Evolutionary conservation across 2,113 vertebrate species (phyloP).

Genomic region (Lagenorhynchus albirostris): DNA sequence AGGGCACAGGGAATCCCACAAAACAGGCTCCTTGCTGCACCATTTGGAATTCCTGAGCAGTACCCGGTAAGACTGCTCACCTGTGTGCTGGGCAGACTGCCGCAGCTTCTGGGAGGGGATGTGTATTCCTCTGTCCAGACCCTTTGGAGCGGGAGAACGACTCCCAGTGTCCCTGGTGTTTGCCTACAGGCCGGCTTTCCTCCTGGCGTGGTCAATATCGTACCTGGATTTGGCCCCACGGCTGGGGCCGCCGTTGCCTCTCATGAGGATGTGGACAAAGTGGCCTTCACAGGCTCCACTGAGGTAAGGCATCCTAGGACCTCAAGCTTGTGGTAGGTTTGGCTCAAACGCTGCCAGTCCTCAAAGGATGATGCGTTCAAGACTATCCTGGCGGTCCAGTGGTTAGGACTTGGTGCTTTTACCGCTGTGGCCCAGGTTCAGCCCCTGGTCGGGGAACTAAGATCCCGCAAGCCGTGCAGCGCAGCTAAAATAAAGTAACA

Average conservation of each 20-base stretch:
- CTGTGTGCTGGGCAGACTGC: background rate
- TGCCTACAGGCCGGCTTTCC: conserved; percentile 93
- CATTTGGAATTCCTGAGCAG: background rate
- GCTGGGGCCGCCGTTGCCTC: conserved; percentile 93
- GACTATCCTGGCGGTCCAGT: background rate
- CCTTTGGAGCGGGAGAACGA: background rate
- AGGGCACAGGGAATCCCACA: background rate
- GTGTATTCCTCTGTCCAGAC: no score
- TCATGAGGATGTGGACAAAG: conserved; percentile 94
- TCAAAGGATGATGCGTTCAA: no score
- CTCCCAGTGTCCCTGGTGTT: background rate
- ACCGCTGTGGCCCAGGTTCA: background rate
- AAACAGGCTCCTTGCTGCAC: background rate
- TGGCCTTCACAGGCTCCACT: conserved; percentile 97
- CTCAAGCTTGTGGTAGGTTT: background rate
- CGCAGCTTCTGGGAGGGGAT: background rate
- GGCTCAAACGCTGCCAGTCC: background rate
- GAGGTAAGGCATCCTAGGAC: conserved; percentile 82
- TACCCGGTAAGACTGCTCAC: rapidly evolving
- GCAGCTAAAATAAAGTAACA: background rate
- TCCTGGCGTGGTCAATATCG: conserved; percentile 96
- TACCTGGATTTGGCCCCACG: conserved; percentile 91
- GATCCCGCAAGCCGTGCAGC: background rate
- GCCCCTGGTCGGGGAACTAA: background rate
- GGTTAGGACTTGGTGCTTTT: background rate